Evolutionary conservation across 2,113 vertebrate genomes (phyloP), one percentile per base, ranked within the genome.

Genomic region (Gallinago paraguaiae): DNA sequence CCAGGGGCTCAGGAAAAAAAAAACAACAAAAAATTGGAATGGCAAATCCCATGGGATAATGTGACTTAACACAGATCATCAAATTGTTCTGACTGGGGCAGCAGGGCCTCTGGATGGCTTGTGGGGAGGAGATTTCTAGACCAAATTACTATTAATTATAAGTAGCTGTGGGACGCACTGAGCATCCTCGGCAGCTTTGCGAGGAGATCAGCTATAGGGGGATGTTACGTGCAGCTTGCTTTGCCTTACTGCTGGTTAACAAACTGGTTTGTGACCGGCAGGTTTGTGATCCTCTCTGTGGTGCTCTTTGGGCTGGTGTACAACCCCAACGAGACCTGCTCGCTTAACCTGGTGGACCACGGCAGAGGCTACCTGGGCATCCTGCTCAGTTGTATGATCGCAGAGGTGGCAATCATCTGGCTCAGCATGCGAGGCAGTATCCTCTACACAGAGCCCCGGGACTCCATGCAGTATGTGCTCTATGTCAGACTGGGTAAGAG

Each of bases 401-500:
- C 99, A 51, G 99, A 99, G 98, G 99, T 99, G 89, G 99, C 99
- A 98, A 99, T 99, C 98, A 99, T 99, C 98, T 99, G 99, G 99
- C 97, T 99, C 97, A 99, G 99, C 97, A 99, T 99, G 99, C 98
- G 99, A 30, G 99, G 99, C 92, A 99, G 99, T 96, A 99, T 99
- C 98, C 98, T 99, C 83, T 99, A 99, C 98, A 99, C 99, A 5
- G 99, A 99, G 97, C 99, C 99, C 37, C 98, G 99, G 51, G 99
- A 99, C 91, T 99, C 99, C 82, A 99, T 99, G 98, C 99, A 99
- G 98, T 99, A 99, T 65, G 99, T 99, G 93, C 98, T 99, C 95
- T 99, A 99, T 90, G 99, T 99, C 97, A 98, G 99, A 88, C 98
- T 99, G 78, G 99, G 99, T 99, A 98, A 98, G 99, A 95, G 88